Base-by-base conservation (phyloP, 2,797 vertebrate genomes). In the Ptychobarbus kaznakovi region DNA sequence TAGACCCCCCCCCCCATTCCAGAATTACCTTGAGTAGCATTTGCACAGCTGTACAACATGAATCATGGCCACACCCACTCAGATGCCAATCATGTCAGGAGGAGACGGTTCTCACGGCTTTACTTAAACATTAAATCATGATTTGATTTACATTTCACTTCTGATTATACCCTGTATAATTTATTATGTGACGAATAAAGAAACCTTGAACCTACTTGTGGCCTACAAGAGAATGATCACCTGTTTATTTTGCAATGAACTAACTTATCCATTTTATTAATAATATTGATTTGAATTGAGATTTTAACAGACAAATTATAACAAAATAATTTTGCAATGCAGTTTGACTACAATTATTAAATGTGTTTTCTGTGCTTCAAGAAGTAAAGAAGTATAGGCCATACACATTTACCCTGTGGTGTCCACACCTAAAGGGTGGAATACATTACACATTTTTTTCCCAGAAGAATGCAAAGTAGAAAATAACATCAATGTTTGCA, bases 1-100 rank as follows among this genome's bases (percentile, higher is more conserved):
- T 18, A 61, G 28, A 38, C 20, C 85, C 58, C 85, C 58, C 46
- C 82, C 18, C 32, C 82, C 18, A n/a, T 82, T 76, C 86, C 68
- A 76, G 84, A 76, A 75, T 92, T 84, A 91, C 89, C 88, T 92
- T 83, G 28, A 68, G 63, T 9, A 51, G 63, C 42, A 0, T 80
- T 80, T 51, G 61, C 22, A 12, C 15, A 46, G 40, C 49, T 4
- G 49, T 40, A 15, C 51, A 56, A 22, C 20, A 76, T 56, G 3
- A 76, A 38, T 38, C 51, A 40, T 56, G 49, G 35, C 49, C 49
- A 76, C 49, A 56, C 49, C 49, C 49, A 8, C 73, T 76, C 49
- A 76, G 20, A 22, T 76, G 35, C 22, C 44, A 40, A 10, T 74
- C 25, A 32, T 51, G 25, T 74, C 44, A 46, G n/a, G 2, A 46